Evolutionary conservation across 2,888 invertebrate species (phyloP), one percentile per base, ranked within the genome.

Genomic region (Cremastinae sp.): DNA sequence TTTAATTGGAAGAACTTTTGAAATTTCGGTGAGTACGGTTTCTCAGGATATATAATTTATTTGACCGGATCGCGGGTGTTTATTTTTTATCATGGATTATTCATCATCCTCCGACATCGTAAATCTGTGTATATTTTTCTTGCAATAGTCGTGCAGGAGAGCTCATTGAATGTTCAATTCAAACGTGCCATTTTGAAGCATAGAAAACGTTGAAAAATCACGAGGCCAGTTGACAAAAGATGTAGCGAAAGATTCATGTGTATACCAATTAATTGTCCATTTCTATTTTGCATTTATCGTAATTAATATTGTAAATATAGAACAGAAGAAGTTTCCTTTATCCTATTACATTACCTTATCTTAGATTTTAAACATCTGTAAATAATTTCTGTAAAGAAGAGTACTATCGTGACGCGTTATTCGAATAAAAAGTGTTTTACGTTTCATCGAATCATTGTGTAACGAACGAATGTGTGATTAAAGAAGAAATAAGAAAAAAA

Each of bases 341-440:
- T 53, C 35, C 41, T 47, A 43, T 28, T 41, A 22, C 45, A 12
- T 12, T 45, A 51, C 62, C 18, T 18, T 16, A 16, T 2, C 28
- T 45, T 74, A 73, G 58, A 43, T 53, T 10, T 65, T 61, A 73
- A 28, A 49, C 35, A 45, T 7, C 8, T 75, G 65, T 73, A 78
- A 58, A 69, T 74, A 75, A 64, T 65, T n/a, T 73, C 70, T 79
- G 74, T 78, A 82, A 84, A 84, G 83, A 80, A 83, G 79, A 79
- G 74, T 82, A 80, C 80, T 81, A 78, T 80, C 70, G 78, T 72
- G 77, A 80, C 70, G 78, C 75, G 77, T 81, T 81, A 74, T 72
- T 80, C 28, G 28, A 74, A 75, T 75, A 78, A 72, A 75, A 62
- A 78, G 62, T 75, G 78, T 80, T 82, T 56, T 81, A 74, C 81